phyloP scores from a whole-genome alignment of 35 echinoderm and acorn worm genomes.

The Chiridota heheva region DNA sequence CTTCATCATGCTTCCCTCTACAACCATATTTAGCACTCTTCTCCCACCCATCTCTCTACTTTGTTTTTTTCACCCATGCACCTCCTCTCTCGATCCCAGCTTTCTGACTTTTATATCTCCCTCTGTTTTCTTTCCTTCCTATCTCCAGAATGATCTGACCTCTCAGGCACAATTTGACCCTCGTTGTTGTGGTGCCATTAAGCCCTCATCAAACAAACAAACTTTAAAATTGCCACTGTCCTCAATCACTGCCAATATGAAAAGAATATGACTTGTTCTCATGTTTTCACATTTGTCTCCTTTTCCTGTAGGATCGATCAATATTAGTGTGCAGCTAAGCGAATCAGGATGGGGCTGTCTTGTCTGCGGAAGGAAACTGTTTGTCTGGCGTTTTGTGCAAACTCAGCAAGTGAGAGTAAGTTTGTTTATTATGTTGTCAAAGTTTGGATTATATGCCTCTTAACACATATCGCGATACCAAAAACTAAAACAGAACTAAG shows the following conservation, averaged over 20 bases:
- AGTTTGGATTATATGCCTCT: not conserved
- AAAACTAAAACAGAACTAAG: too few relatives aligned
- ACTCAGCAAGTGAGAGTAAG: conserved; percentile 66
- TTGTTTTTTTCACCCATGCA: too few relatives aligned
- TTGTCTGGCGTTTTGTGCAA: conserved; percentile 93
- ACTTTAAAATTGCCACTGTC: too few relatives aligned
- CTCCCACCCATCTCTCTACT: too few relatives aligned
- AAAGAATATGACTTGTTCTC: not conserved
- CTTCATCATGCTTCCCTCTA: too few relatives aligned
- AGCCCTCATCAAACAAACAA: too few relatives aligned
- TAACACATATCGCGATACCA: too few relatives aligned
- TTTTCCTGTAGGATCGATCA: conserved; percentile 66
- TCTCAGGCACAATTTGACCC: not conserved
- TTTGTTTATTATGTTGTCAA: not conserved
- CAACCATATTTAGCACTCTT: too few relatives aligned
- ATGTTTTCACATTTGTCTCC: not conserved
- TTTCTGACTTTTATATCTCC: too few relatives aligned
- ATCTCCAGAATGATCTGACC: not conserved
- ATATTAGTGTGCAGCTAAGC: conserved; percentile 76
- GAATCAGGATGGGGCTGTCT: conserved; percentile 89
- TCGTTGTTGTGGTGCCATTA: too few relatives aligned
- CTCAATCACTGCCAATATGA: not conserved
- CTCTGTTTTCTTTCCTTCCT: not conserved
- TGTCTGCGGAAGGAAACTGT: conserved; percentile 89
- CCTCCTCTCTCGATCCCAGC: too few relatives aligned